Evolutionary conservation across 2,888 invertebrate genomes (phyloP), one percentile per base, ranked within the genome.

Genomic region (Diachrysia chrysitis): DNA sequence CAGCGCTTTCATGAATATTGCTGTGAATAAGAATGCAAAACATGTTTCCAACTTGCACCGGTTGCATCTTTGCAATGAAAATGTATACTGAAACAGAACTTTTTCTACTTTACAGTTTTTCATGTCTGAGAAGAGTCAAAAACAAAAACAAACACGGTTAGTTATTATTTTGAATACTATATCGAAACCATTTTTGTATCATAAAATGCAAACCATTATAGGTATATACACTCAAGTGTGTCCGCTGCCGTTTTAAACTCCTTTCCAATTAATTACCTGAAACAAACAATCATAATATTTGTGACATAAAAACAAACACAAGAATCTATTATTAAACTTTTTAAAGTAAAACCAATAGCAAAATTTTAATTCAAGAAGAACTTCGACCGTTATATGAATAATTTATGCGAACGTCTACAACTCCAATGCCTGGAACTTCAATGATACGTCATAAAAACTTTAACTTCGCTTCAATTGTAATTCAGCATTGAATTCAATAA

Each of bases 381-480:
- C 29, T 61, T 48, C 63, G 53, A 72, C 67, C 67, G 35, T 37
- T n/a, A 14, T 58, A 63, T 16, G 21, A 56, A 53, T 29, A 59
- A 53, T 35, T 61, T 67, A 74, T 73, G 58, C 29, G 58, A 59
- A 55, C 29, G 62, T 68, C 63, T 74, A 78, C 65, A 76, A 69
- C 32, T 51, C 19, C 4, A 21, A 17, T 14, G 54, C 46, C 10
- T 32, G 32, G 32, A 62, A 78, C 59, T 73, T 76, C 58, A 61
- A 21, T 54, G 60, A 73, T 78, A 66, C 63, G 57, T 66, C 65
- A 75, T 68, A 79, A 75, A 72, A 76, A 78, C 63, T 65, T 71
- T 29, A 78, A 73, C 67, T 66, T 58, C 51, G 17, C 37, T 65
- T 66, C 48, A 63, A 78, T 74, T 65, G 63, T 32, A 63, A 71